Conservation (phyloP, 2,113 vertebrate species). For the Apus apus region DNA sequence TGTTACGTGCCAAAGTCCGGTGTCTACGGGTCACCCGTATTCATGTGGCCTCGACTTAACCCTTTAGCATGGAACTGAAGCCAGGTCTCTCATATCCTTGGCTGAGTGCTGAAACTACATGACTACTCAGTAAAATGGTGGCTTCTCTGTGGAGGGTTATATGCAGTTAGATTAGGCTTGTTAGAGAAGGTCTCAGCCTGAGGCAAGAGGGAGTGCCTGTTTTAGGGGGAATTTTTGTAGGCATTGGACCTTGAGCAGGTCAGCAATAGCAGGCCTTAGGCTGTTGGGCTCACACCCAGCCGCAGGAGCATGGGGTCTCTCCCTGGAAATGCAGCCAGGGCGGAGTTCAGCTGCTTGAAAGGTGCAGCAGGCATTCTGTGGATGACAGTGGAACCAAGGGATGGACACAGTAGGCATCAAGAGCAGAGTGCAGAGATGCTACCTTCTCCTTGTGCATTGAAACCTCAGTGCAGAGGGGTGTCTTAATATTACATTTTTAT, state of each 20-base stretch:
- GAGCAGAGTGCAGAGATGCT: fast-evolving
- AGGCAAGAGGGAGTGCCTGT: background rate
- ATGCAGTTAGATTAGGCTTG: background rate
- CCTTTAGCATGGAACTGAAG: background rate
- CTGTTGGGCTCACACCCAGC: background rate
- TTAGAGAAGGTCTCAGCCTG: background rate
- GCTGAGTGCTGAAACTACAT: background rate
- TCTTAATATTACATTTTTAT: background rate
- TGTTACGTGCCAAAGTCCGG: background rate
- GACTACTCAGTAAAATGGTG: background rate
- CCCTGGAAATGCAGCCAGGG: background rate
- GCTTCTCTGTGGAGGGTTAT: background rate
- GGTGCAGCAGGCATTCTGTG: background rate
- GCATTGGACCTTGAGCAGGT: background rate
- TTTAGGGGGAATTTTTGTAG: background rate
- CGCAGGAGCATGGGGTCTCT: background rate
- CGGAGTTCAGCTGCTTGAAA: background rate
- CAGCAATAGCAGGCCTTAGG: background rate
- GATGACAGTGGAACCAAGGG: background rate
- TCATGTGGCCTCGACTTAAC: background rate
- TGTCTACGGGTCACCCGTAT: background rate
- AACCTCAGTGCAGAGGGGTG: background rate
- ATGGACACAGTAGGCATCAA: background rate
- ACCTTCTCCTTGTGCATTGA: background rate
- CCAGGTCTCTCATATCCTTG: background rate